These are phyloP conservation scores for Heliconius melpomene DNA, from an alignment of 1,140 invertebrate genomes.

Conservation along the genomic window DNA sequence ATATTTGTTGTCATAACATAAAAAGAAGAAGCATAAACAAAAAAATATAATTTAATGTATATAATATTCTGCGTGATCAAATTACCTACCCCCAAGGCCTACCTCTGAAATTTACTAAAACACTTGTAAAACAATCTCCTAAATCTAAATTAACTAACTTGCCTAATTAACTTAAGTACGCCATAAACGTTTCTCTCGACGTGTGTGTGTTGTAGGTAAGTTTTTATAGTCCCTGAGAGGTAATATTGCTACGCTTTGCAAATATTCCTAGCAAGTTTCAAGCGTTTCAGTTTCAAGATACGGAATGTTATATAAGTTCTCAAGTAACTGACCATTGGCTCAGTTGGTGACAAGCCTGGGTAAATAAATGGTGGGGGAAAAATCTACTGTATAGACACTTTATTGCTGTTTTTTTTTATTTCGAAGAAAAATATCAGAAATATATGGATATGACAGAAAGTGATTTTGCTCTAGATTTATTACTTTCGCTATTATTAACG, in stretches of 20 bases:
- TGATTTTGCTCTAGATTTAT: no score
- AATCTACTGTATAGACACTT: no score
- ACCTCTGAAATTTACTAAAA: background rate
- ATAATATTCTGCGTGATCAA: no score
- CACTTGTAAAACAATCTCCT: background rate
- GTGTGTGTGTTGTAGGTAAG: background rate
- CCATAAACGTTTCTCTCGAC: conserved; percentile 4
- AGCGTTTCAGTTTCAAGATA: background rate
- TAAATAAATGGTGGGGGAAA: background rate
- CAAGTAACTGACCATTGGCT: background rate
- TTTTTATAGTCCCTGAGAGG: background rate
- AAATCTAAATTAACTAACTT: background rate
- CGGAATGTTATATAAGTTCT: background rate
- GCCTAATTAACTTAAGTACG: background rate
- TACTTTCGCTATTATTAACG: no score
- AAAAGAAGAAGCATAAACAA: no score
- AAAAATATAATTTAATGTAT: no score
- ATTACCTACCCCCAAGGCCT: no score
- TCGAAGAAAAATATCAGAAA: no score
- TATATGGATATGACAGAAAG: no score
- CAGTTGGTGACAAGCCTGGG: background rate
- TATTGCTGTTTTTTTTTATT: no score
- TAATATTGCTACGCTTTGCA: background rate
- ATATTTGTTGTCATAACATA: no score
- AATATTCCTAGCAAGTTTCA: conserved; percentile 5